Evolutionary conservation across 1,140 invertebrate species (phyloP), one percentile per base, ranked within the genome.

Genomic region (Cardiocondyla obscurior): DNA sequence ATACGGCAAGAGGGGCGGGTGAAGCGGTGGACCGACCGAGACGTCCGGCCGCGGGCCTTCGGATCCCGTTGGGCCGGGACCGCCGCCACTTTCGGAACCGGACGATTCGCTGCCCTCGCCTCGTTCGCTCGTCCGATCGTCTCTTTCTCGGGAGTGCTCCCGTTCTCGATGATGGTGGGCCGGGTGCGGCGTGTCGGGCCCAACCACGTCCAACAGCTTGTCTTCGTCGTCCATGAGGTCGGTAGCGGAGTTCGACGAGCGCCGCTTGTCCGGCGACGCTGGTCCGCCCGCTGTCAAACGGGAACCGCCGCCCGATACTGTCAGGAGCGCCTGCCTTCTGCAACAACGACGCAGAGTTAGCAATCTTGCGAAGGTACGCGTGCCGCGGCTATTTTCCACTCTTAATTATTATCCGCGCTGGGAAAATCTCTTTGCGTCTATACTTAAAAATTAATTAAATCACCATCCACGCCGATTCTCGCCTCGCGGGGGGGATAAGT

Each of bases 171-270:
- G 92, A 73, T 94, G 95, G 42, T 95, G 90, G 6, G 95, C 95
- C 12, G 96, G 95, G 36, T 96, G 95, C 0, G 97, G 97, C 88
- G 96, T 97, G 85, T 97, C 96, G 25, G 97, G 97, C 0, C 97
- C 97, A 0, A 98, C 98, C 1, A 98, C 98, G 92, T 98, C 97
- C 85, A 98, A 94, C 33, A 97, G 96, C 88, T 97, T 97, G 90
- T 98, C 97, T 44, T 98, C 97, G 89, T 97, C 96, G 87, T 97
- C 96, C 92, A 93, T 74, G 28, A 96, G 92, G 58, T 96, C 95
- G 73, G 95, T 95, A 90, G 82, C 95, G 77, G 92, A 95, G 85
- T 93, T 94, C 87, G 94, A 93, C 91, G 96, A 94, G 90, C 96
- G 95, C 90, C 94, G 95, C 91, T 96, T 95, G 30, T 97, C 97